A percentile compares a stretch with the other conserved stretches of the same genome.
Evolutionary conservation across 2,113 vertebrate species (phyloP).

Genomic region (Lutjanus erythropterus): DNA sequence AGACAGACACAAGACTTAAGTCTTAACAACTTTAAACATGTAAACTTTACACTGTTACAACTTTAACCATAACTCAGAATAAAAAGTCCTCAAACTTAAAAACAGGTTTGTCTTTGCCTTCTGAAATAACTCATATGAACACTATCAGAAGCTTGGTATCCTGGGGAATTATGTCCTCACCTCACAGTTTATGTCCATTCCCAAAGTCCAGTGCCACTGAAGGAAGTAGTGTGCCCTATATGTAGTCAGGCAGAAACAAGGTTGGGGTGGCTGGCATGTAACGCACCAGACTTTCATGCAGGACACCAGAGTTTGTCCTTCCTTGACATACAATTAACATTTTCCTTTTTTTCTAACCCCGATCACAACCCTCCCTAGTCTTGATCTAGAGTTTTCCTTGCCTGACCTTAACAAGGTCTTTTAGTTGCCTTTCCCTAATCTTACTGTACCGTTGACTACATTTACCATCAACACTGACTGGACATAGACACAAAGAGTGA

Average conservation of each 20-base stretch:
- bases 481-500: too few relatives aligned
- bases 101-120: neutral
- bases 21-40: neutral
- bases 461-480: too few relatives aligned
- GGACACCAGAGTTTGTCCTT: constrained; percentile 1
- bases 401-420: neutral
- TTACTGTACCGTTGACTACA: too few relatives aligned
- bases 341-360: neutral
- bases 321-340: neutral
- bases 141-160: neutral
- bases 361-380: neutral
- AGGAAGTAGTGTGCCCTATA: neutral
- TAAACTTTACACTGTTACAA: neutral
- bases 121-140: neutral
- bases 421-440: neutral
- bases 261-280: neutral
- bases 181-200: neutral
- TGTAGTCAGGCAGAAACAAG: neutral
- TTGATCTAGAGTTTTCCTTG: neutral
- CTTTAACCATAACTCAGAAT: neutral
- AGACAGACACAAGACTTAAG: neutral
- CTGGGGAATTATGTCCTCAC: neutral
- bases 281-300: constrained; percentile 14
- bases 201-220: neutral
- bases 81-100: neutral